Conservation (phyloP, 2,797 vertebrate genomes). For the Merluccius polli region DNA sequence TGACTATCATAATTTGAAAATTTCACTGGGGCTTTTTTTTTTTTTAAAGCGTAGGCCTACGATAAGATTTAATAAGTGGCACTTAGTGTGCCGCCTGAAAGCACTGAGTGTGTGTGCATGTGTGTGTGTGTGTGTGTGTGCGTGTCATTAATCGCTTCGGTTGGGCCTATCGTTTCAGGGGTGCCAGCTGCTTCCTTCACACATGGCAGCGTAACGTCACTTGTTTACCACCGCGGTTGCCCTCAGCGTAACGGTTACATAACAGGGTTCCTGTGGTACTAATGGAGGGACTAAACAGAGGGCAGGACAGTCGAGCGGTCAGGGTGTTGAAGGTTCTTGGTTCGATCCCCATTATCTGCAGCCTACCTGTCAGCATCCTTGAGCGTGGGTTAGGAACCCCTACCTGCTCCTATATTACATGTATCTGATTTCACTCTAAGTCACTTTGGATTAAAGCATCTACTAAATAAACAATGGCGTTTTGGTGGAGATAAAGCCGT, state of each 20-base stretch:
- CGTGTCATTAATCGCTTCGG: background rate
- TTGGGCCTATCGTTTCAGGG: background rate
- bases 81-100: background rate
- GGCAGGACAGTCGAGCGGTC: background rate
- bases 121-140: background rate
- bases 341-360: background rate
- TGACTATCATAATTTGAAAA: background rate
- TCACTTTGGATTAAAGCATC: background rate
- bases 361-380: background rate
- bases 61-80: background rate
- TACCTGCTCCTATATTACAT: background rate
- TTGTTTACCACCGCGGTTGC: conserved; percentile 29
- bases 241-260: background rate
- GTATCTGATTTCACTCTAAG: background rate
- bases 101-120: background rate
- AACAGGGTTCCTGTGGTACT: too few species aligned
- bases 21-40: background rate
- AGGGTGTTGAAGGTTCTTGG: background rate
- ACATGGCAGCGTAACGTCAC: conserved; percentile 26
- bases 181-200: conserved; percentile 3
- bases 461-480: background rate
- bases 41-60: background rate
- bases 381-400: background rate
- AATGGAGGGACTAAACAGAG: too few species aligned
- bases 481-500: background rate